Evolutionary conservation across 1,140 invertebrate genomes (phyloP).

Genomic region (Aphelenchoides fujianensis): DNA sequence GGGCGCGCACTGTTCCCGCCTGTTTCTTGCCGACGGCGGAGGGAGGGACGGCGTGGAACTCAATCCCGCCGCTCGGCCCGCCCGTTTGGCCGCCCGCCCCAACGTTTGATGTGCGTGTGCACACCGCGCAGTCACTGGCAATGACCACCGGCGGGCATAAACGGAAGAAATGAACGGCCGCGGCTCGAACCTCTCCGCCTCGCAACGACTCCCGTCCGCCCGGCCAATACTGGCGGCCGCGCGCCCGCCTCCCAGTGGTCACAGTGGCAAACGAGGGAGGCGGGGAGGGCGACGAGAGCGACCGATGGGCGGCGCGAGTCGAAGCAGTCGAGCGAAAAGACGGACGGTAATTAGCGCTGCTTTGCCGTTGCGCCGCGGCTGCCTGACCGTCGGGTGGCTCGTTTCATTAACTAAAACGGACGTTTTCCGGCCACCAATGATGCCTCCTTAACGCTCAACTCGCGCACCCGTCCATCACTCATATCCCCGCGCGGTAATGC

Average conservation of each 20-base stretch:
- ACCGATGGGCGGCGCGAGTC: neutral
- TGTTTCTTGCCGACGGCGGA: neutral
- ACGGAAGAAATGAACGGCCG: neutral
- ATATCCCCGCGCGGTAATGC: too few relatives aligned
- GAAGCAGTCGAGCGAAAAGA: neutral
- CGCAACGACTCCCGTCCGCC: too few relatives aligned
- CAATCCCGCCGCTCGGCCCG: neutral
- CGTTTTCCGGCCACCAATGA: neutral
- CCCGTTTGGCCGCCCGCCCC: too few relatives aligned
- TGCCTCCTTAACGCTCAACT: neutral
- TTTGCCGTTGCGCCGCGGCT: neutral
- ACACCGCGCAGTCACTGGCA: neutral
- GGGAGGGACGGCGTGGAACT: neutral
- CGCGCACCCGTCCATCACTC: too few relatives aligned
- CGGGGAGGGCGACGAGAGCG: neutral
- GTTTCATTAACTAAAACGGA: constrained; percentile 1
- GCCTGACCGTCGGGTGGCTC: neutral
- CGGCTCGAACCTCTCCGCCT: too few relatives aligned
- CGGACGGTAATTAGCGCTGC: neutral
- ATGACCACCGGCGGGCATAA: constrained; percentile 1
- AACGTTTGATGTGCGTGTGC: neutral
- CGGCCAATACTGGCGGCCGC: neutral
- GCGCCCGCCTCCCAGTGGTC: neutral
- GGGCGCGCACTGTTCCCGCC: constrained; percentile 1
- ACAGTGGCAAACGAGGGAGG: neutral